Percentiles rank a stretch among this genome's conserved stretches.
These are phyloP conservation scores for Diaperis boleti DNA, from an alignment of 2,888 invertebrate genomes.

Conservation along the genomic window DNA sequence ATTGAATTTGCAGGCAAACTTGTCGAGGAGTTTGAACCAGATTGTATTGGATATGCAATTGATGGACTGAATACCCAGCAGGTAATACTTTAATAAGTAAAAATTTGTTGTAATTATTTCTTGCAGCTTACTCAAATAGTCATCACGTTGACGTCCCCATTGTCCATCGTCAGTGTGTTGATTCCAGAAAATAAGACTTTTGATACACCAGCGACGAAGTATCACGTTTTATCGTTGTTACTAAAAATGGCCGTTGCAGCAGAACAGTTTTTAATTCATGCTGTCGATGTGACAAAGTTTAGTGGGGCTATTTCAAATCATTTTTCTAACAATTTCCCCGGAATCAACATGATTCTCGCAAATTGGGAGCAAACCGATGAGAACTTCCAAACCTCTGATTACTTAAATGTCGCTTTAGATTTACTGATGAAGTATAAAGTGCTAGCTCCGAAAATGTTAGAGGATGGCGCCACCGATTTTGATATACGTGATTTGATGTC, in stretches of 20 bases:
- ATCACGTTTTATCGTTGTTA: constrained; percentile 64
- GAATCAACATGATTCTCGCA: constrained; percentile 56
- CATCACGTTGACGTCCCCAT: constrained; percentile 57
- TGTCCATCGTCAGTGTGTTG: constrained; percentile 56
- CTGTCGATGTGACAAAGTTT: constrained; percentile 13
- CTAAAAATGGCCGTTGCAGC: constrained; percentile 52
- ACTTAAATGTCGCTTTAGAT: constrained; percentile 66
- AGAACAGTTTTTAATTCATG: constrained; percentile 44
- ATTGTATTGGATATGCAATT: constrained; percentile 67
- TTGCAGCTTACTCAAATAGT: constrained; percentile 59
- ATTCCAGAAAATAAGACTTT: constrained; percentile 50
- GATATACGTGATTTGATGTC: constrained; percentile 36
- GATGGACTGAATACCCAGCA: constrained; percentile 68
- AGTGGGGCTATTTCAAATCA: constrained; percentile 47
- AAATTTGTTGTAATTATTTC: constrained; percentile 42
- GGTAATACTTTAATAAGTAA: constrained; percentile 67
- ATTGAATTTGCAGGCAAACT: constrained; percentile 67
- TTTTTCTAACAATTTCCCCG: constrained; percentile 60
- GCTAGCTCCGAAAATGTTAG: constrained; percentile 69
- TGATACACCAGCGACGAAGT: constrained; percentile 61
- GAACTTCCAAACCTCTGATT: constrained; percentile 49
- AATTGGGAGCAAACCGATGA: constrained; percentile 59
- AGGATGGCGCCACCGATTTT: constrained; percentile 51
- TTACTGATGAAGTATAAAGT: constrained; percentile 70
- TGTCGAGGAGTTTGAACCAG: constrained; percentile 67